phyloP scores from a whole-genome alignment of 1,140 invertebrate species.

The Oncopodura yosiiana region DNA sequence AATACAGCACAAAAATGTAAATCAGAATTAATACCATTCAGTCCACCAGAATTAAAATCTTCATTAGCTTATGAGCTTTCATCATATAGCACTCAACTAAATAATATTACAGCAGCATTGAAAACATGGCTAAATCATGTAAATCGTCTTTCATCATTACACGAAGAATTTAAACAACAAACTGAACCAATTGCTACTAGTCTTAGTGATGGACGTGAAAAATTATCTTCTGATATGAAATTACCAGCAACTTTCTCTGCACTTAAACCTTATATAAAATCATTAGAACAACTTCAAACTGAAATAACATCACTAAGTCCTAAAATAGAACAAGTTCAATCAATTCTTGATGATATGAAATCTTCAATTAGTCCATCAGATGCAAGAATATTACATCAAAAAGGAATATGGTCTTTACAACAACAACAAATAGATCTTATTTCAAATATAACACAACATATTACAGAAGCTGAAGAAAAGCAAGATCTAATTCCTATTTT shows the following conservation, averaged over 20 bases:
- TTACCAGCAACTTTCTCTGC: conserved; percentile 16
- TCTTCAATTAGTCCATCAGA: conserved; percentile 77
- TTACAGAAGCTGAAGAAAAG: conserved; percentile 63
- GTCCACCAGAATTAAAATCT: conserved; percentile 22
- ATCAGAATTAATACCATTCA: conserved; percentile 11
- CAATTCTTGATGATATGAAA: conserved; percentile 52
- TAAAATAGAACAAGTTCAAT: conserved; percentile 27
- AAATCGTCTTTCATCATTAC: conserved; percentile 39
- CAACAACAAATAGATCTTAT: conserved; percentile 70
- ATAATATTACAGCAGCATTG: conserved; percentile 64
- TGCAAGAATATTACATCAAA: conserved; percentile 67
- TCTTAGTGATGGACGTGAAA: conserved; percentile 52
- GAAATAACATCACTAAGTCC: conserved; percentile 11
- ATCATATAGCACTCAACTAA: conserved; percentile 60
- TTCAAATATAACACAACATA: conserved; percentile 61
- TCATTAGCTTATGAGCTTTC: conserved; percentile 48
- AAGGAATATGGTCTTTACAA: conserved; percentile 58
- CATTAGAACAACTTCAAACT: not conserved
- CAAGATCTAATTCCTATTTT: conserved; percentile 60
- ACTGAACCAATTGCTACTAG: not conserved
- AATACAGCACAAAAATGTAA: conserved; percentile 8
- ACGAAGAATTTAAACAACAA: conserved; percentile 40
- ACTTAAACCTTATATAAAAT: conserved; percentile 10
- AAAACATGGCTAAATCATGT: conserved; percentile 58
- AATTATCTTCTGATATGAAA: conserved; percentile 51